A percentile compares a stretch with the other conserved stretches of the same genome.
These are phyloP conservation scores for Drosophila kanekoi DNA, from an alignment of 2,888 invertebrate genomes.

Conservation along the genomic window DNA sequence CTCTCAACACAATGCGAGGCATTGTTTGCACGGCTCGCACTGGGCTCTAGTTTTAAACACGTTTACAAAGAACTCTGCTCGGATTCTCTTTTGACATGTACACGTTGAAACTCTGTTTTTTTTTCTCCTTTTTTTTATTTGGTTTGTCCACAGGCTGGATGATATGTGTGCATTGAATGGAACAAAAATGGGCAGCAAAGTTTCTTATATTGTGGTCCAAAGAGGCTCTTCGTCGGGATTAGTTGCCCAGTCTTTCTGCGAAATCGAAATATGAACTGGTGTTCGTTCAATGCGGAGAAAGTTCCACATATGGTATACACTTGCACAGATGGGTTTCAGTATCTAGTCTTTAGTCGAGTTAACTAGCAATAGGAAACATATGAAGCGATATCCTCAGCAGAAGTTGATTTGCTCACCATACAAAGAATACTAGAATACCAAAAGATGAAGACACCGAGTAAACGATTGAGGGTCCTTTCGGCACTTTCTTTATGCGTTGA, in stretches of 20 bases:
- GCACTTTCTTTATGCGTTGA: no score
- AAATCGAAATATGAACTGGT: neutral
- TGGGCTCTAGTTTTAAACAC: conserved; percentile 60
- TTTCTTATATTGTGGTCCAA: conserved; percentile 21
- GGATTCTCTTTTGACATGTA: conserved; percentile 48
- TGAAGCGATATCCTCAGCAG: no score
- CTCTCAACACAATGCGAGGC: conserved; percentile 36
- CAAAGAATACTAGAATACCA: no score
- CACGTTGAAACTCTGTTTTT: conserved; percentile 46
- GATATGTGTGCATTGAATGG: conserved; percentile 37
- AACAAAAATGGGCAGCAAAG: conserved; percentile 36
- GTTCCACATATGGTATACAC: neutral
- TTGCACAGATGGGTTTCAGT: neutral
- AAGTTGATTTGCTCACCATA: no score
- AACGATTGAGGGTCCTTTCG: no score
- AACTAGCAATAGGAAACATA: no score
- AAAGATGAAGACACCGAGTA: no score
- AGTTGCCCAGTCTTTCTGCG: conserved; percentile 20
- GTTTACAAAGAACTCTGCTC: conserved; percentile 59
- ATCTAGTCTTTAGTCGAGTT: no score
- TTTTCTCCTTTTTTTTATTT: neutral
- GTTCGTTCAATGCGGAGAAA: neutral
- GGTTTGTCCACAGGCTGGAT: neutral
- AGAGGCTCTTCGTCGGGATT: conserved; percentile 23
- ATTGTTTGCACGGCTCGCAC: conserved; percentile 50